A percentile compares a stretch with the other conserved stretches of the same genome.
These are phyloP conservation scores for Channallabes apus DNA, from an alignment of 2,797 vertebrate genomes.

Conservation along the genomic window DNA sequence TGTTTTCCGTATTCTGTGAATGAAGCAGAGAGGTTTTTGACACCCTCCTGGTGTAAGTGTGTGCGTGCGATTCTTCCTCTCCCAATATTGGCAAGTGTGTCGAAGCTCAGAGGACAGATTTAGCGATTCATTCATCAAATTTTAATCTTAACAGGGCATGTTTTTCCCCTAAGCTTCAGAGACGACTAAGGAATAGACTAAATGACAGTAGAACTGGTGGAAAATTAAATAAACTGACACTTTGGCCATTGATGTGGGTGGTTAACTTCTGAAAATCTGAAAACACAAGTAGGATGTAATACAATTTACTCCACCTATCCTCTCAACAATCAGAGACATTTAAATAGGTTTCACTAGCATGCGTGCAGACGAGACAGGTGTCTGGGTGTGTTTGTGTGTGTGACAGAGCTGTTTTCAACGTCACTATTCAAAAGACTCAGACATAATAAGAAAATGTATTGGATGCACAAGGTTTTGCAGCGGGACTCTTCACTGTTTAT, in stretches of 20 bases:
- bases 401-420: slow-evolving; percentile 1
- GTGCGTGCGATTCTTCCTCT: too few relatives aligned
- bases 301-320: slow-evolving; percentile 29
- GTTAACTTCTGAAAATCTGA: not conserved
- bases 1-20: too few relatives aligned
- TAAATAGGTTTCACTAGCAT: slow-evolving; percentile 11
- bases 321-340: slow-evolving; percentile 16
- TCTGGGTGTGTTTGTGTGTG: not conserved
- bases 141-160: not conserved
- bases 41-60: too few relatives aligned
- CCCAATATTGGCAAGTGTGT: too few relatives aligned
- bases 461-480: slow-evolving; percentile 17
- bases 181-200: not conserved
- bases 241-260: not conserved
- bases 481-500: slow-evolving; percentile 37
- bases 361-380: not conserved
- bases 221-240: not conserved
- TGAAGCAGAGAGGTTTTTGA: too few relatives aligned
- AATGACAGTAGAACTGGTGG: not conserved
- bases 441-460: slow-evolving; percentile 16
- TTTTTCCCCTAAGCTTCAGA: too few relatives aligned
- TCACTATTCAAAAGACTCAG: slow-evolving; percentile 15
- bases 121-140: too few relatives aligned
- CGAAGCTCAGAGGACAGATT: too few relatives aligned
- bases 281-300: slow-evolving; percentile 14